phyloP scores from a whole-genome alignment of 2,888 invertebrate species.

The Platycheirus rosarum region DNA sequence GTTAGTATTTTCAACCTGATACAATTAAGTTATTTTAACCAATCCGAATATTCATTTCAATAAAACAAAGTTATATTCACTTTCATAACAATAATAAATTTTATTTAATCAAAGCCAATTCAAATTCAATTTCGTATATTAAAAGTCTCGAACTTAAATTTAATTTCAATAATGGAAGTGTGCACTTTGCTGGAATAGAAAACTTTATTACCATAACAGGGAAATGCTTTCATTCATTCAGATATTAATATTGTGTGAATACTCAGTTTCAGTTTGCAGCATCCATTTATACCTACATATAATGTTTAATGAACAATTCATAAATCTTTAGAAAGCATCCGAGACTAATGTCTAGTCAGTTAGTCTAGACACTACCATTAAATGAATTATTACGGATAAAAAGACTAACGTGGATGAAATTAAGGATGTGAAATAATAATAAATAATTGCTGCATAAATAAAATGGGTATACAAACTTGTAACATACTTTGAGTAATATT shows the following conservation, averaged over 20 bases:
- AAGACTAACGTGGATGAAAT: not conserved
- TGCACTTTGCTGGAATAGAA: conserved; percentile 1
- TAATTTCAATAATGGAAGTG: conserved; percentile 26
- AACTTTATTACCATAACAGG: conserved; percentile 10
- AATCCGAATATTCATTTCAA: too few species aligned
- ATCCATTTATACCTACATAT: conserved; percentile 13
- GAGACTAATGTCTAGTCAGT: conserved; percentile 20
- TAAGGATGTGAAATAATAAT: too few species aligned
- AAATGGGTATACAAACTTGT: too few species aligned
- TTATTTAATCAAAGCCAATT: not conserved
- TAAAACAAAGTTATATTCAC: too few species aligned
- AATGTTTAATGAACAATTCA: conserved; percentile 21
- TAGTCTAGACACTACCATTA: conserved; percentile 19
- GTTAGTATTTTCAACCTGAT: too few species aligned
- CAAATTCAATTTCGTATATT: conserved; percentile 13
- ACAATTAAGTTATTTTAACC: too few species aligned
- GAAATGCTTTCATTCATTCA: conserved; percentile 15
- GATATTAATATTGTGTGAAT: conserved; percentile 29
- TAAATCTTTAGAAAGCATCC: conserved; percentile 13
- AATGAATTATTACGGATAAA: not conserved
- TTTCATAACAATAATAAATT: not conserved
- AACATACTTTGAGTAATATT: too few species aligned
- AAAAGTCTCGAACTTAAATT: conserved; percentile 16
- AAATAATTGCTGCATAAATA: too few species aligned
- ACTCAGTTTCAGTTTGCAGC: conserved; percentile 25